Percentiles rank a stretch among this genome's conserved stretches.
Evolutionary conservation across 1,140 invertebrate genomes (phyloP).

Genomic region (Trinorchestia longiramus): DNA sequence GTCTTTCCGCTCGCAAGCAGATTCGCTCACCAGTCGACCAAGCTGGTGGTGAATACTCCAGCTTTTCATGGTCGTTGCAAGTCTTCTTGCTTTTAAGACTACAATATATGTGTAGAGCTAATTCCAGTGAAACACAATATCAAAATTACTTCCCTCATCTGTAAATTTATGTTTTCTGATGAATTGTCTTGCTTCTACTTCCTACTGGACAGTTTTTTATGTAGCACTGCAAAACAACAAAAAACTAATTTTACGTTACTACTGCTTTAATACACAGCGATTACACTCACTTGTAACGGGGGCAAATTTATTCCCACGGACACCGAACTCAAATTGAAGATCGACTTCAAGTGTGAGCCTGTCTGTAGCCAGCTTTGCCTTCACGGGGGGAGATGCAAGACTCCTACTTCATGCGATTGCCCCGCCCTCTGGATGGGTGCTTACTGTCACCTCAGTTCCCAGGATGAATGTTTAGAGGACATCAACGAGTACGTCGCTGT

Average conservation of each 20-base stretch:
- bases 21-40: no score
- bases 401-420: background rate
- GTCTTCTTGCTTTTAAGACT: no score
- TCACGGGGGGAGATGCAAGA: background rate
- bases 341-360: background rate
- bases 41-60: no score
- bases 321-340: background rate
- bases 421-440: background rate
- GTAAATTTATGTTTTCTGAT: no score
- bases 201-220: no score
- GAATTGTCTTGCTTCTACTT: no score
- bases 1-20: no score
- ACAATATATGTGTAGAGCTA: no score
- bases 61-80: no score
- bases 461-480: constrained; percentile 20
- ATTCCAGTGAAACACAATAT: no score
- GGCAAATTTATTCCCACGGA: background rate
- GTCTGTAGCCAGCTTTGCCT: background rate
- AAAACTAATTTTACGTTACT: background rate
- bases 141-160: no score
- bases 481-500: background rate
- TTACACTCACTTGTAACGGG: background rate
- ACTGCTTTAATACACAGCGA: background rate
- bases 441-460: background rate
- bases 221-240: background rate